These are phyloP conservation scores for Salvator merianae DNA, from an alignment of 2,113 vertebrate species.

Conservation along the genomic window DNA sequence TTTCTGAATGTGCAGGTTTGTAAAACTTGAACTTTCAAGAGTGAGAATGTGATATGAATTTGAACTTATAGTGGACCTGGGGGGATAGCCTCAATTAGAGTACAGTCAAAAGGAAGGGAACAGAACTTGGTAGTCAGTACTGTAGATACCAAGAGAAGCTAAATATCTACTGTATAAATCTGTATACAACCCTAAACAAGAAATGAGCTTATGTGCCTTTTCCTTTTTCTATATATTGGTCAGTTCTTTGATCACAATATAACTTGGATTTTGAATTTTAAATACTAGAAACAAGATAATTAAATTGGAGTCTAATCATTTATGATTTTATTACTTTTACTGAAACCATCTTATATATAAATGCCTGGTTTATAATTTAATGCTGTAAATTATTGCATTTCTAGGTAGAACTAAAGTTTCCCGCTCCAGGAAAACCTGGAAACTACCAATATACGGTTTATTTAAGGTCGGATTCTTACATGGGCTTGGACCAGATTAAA, in stretches of 20 bases:
- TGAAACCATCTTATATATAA: fast-evolving
- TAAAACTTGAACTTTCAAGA: neutral
- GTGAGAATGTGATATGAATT: neutral
- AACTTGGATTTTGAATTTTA: neutral
- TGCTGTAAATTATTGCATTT: slow-evolving; percentile 60
- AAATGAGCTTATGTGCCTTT: too few species aligned
- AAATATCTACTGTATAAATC: too few species aligned
- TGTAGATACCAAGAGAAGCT: neutral
- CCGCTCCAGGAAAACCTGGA: slow-evolving; percentile 95
- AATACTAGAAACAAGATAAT: neutral
- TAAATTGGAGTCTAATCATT: neutral
- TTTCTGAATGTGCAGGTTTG: neutral
- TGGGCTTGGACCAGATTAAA: slow-evolving; percentile 97
- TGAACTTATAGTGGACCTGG: neutral
- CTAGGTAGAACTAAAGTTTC: slow-evolving; percentile 98
- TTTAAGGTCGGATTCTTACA: slow-evolving; percentile 94
- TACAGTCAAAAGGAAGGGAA: neutral
- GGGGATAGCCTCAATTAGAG: neutral
- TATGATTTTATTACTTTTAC: neutral
- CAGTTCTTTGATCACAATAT: neutral
- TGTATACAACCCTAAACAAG: too few species aligned
- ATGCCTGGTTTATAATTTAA: neutral
- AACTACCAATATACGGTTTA: slow-evolving; percentile 98
- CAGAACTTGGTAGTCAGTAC: neutral
- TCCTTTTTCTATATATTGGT: too few species aligned